phyloP scores from a whole-genome alignment of 2,888 invertebrate species.

The Ferdinandea cuprea region DNA sequence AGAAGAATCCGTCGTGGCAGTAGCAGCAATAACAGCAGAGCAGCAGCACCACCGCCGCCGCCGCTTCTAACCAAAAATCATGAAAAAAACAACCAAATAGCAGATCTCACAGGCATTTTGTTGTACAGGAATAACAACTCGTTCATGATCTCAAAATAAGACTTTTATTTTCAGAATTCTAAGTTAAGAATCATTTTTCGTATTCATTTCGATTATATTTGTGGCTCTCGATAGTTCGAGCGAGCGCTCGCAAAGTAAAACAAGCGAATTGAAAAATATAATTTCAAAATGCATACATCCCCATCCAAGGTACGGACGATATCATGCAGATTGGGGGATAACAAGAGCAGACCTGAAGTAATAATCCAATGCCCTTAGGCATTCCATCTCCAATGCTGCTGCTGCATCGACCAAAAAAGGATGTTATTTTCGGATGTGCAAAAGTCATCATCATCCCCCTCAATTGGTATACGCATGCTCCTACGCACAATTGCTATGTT shows the following conservation, averaged over 20 bases:
- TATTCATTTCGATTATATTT: constrained; percentile 74
- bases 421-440: constrained; percentile 70
- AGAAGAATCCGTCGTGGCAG: constrained; percentile 55
- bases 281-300: constrained; percentile 24
- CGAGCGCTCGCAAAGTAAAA: constrained; percentile 55
- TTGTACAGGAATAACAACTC: constrained; percentile 75
- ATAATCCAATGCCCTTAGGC: constrained; percentile 59
- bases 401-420: constrained; percentile 49
- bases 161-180: constrained; percentile 75
- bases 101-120: constrained; percentile 71
- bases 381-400: background rate
- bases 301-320: background rate
- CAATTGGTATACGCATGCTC: constrained; percentile 50
- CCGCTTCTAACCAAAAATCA: constrained; percentile 64
- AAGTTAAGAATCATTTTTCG: constrained; percentile 75
- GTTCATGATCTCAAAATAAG: constrained; percentile 75
- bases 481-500: constrained; percentile 35
- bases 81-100: constrained; percentile 46
- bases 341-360: background rate
- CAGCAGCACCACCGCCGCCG: constrained; percentile 58
- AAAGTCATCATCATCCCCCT: constrained; percentile 8
- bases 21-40: constrained; percentile 33
- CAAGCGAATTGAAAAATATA: constrained; percentile 64
- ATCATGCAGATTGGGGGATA: no score
- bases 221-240: constrained; percentile 72